Evolutionary conservation across 2,113 vertebrate genomes (phyloP), one percentile per base, ranked within the genome.

Genomic region (Pomatorhinus ruficollis): DNA sequence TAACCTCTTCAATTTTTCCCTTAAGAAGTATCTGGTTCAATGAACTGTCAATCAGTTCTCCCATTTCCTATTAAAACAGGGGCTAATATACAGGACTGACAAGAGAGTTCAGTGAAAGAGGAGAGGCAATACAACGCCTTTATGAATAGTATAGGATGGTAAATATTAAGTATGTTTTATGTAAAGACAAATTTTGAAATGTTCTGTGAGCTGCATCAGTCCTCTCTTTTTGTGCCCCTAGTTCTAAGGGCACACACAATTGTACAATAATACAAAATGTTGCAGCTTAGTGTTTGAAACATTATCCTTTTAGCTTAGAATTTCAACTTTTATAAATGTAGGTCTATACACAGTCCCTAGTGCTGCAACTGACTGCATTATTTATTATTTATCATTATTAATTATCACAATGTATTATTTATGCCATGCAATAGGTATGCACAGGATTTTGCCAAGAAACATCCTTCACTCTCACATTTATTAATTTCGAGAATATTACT

Each of bases 331-430:
- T 92, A 61, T 92, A 88, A 93, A 90, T 83, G 76, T 90, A 93
- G 71, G 79, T 92, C 95, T 96, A 31, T 83, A 63, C 66, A 86
- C 44, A 63, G 82, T 93, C 77, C 81, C 94, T 16, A 80, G 90
- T 68, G 87, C 56, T 79, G 65, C 64, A 90, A 45, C 88, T 82
- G 87, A 94, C 96, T 95, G 91, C 79, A 93, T 96, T 97, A 97
- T 97, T 96, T 97, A 95, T 97, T 97, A 96, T 96, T 97, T 93
- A 95, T 94, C 93, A 95, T 97, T 96, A 97, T 96, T 96, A 97
- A 97, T 97, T 96, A 96, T 97, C 90, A 68, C 69, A 69, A 97
- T 97, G 88, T 83, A 96, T 97, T 97, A 96, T 96, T 96, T 97
- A 96, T 95, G 85, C 75, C 28, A 25, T 93, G 92, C 89, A 96